Base-by-base conservation (phyloP, 2,113 vertebrate genomes). In the Phyllostomus hastatus region DNA sequence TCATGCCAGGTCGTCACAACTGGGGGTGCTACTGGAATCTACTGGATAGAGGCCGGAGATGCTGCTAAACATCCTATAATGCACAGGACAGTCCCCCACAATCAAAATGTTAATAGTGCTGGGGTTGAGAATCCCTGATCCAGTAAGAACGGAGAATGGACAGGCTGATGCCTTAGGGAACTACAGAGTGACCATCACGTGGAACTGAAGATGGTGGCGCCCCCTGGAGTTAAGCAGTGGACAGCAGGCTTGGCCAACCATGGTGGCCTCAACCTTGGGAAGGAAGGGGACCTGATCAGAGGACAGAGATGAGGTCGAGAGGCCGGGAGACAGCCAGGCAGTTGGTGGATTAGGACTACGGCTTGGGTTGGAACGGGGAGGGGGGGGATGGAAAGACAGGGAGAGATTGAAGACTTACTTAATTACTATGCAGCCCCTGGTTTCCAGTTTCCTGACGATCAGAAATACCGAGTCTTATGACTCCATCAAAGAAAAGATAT, bases 161-260 rank as follows among this genome's bases (percentile, higher is more conserved):
- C 10, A 4, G 19, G 43, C 24, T 1, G 26, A 10, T 19, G 22
- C 3, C 0, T 1, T 12, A 0, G 0, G 7, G 26, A 33, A 28
- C n/a, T 1, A 0, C 10, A 22, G 7, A 14, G 35, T 4, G 4
- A 11, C 26, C 5, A 5, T 59, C 67, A 31, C 5, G 0, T 17
- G n/a, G 20, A 31, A 1, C 15, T 2, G 11, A 31, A 10, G 33
- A 59, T 20, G 38, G 52, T 0, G 50, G 20, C 1, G 0, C 7
- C 33, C 16, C 12, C 52, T n/a, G 46, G 59, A 72, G n/a, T 0
- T 5, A 7, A 38, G 46, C 8, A 0, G 17, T 2, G 7, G 7
- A 5, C 2, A 12, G 8, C 8, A 0, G 22, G 10, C 33, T 2
- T 7, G 43, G 52, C 48, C 73, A 15, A 0, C 7, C 31, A 14